Base-by-base conservation (phyloP, 1,140 invertebrate genomes). In the Cydia amplana region DNA sequence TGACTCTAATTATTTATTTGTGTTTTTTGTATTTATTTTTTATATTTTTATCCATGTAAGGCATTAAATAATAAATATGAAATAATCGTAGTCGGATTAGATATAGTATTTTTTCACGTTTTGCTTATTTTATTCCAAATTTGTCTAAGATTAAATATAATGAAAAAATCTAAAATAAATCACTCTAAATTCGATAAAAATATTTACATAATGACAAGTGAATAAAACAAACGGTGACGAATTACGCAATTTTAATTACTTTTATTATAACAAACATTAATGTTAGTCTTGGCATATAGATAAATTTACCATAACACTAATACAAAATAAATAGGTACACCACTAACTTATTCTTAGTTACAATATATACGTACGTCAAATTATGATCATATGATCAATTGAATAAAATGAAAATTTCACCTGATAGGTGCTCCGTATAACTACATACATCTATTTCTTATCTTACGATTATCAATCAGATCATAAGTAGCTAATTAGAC, bases 231-330 rank as follows among this genome's bases (percentile, higher is more conserved):
- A 70, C 65, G 65, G 32, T 40, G 28, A 36, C 32, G 65, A 60
- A 60, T 60, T 70, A 70, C 28, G 28, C 32, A 70, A 36, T 70
- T 70, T 81, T 83, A 79, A 81, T 79, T 81, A 77, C 75, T 70
- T 85, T 82, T 77, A 82, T 82, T 81, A 83, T 85, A 87, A 87
- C 82, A 85, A 86, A 85, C 84, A 86, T 83, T 85, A 79, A 83
- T 82, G 74, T 80, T 80, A 80, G 73, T 81, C 75, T 82, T 81
- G 76, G 83, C 79, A 80, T 80, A 83, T 40, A 80, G 77, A 78
- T 84, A 83, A 60, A 79, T 80, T 83, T 81, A 84, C 76, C 77
- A 82, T 46, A 25, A 49, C 72, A 76, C 32, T 32, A 73, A 73
- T 46, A 40, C 55, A 73, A 25, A 75, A 63, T 75, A 75, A 75